Conservation (phyloP, 53 echinoderm and acorn worm species). For the Arbacia lixula region DNA sequence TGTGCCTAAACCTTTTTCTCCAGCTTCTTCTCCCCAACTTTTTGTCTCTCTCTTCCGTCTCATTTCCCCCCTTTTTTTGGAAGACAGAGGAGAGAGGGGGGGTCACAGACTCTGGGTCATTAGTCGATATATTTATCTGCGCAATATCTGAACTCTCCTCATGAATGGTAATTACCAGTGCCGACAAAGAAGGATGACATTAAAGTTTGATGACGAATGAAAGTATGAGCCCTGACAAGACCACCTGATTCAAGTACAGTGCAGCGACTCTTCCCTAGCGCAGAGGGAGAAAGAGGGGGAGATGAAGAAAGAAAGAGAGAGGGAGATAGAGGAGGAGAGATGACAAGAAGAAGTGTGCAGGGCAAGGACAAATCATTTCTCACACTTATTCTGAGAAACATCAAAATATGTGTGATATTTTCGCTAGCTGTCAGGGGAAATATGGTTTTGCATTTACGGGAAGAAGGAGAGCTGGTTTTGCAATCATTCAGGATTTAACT, state of each 20-base stretch:
- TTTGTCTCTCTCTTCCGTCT: background rate
- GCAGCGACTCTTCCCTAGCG: background rate
- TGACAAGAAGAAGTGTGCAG: too few relatives aligned
- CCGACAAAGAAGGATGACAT: constrained; percentile 49
- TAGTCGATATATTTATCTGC: constrained; percentile 57
- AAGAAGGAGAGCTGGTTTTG: too few relatives aligned
- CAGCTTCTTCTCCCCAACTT: constrained; percentile 16
- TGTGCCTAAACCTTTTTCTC: constrained; percentile 39
- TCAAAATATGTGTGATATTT: too few relatives aligned
- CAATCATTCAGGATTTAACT: too few relatives aligned
- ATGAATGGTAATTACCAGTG: constrained; percentile 52
- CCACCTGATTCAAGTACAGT: constrained; percentile 43
- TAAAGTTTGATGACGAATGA: constrained; percentile 53
- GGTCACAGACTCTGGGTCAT: background rate
- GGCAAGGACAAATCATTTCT: too few relatives aligned
- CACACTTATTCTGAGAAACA: too few relatives aligned
- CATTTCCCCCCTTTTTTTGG: too few relatives aligned
- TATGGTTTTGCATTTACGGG: too few relatives aligned
- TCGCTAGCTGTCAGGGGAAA: too few relatives aligned
- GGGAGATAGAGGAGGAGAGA: too few relatives aligned
- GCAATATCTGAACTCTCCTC: constrained; percentile 30
- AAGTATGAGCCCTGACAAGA: constrained; percentile 43
- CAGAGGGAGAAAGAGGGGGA: background rate
- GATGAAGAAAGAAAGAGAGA: too few relatives aligned
- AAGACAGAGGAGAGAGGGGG: too few relatives aligned